Conservation (phyloP, 2,888 invertebrate genomes). For the Kuschelorhynchus macadamiae region DNA sequence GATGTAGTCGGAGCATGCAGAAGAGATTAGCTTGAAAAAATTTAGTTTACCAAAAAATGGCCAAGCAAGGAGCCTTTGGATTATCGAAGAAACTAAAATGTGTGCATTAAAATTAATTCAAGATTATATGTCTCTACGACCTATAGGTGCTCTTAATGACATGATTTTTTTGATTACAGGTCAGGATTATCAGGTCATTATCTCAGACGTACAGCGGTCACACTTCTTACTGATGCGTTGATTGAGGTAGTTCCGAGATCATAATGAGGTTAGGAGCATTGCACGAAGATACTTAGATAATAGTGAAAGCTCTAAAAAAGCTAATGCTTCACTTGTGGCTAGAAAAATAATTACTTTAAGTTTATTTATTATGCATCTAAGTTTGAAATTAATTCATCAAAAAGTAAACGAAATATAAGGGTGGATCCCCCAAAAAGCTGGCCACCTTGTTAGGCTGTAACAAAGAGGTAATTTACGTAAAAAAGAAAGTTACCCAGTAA, state of each 20-base stretch:
- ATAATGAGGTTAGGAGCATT: slow-evolving; percentile 1
- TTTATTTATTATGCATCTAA: too few species aligned
- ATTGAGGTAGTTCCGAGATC: slow-evolving; percentile 2
- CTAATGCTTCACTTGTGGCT: neutral
- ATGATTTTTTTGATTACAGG: too few species aligned
- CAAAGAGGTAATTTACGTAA: too few species aligned
- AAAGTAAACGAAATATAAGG: too few species aligned
- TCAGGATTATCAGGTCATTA: neutral
- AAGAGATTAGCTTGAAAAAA: too few species aligned
- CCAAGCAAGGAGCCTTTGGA: neutral
- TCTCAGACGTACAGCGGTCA: neutral
- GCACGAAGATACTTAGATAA: slow-evolving; percentile 3
- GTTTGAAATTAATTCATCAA: too few species aligned
- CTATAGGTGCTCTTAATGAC: neutral
- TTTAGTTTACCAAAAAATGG: too few species aligned
- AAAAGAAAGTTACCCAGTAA: too few species aligned
- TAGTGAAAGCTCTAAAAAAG: neutral
- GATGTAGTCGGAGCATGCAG: too few species aligned
- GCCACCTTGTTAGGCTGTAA: too few species aligned
- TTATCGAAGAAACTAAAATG: slow-evolving; percentile 2
- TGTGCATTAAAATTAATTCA: neutral
- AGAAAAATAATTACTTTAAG: neutral
- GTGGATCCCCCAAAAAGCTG: too few species aligned
- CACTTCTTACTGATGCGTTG: neutral
- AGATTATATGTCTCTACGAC: slow-evolving; percentile 1